A percentile compares a stretch with the other conserved stretches of the same genome.
These are phyloP conservation scores for Torymus aiolomorphi DNA, from an alignment of 2,888 invertebrate species.

Conservation along the genomic window DNA sequence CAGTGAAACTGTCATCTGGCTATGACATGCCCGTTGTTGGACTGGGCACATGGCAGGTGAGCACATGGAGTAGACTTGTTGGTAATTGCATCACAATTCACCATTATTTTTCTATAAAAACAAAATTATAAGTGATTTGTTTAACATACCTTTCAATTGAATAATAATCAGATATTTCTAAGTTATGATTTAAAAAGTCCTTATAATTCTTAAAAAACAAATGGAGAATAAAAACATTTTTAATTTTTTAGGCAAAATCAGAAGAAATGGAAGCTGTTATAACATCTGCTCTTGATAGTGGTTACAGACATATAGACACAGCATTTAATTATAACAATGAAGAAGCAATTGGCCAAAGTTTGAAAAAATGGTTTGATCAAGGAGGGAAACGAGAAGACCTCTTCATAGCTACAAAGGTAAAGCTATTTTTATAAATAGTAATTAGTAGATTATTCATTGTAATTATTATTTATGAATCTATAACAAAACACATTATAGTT, in stretches of 20 bases:
- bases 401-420: slow-evolving; percentile 89
- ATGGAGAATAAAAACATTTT: slow-evolving; percentile 10
- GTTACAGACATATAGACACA: slow-evolving; percentile 88
- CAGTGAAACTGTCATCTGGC: slow-evolving; percentile 72
- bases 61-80: neutral
- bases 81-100: too few species aligned
- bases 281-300: slow-evolving; percentile 81
- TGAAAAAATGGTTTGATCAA: slow-evolving; percentile 81
- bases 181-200: neutral
- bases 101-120: too few species aligned
- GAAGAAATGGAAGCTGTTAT: slow-evolving; percentile 82
- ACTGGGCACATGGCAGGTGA: slow-evolving; percentile 78
- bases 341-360: slow-evolving; percentile 83
- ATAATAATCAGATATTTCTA: too few species aligned
- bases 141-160: too few species aligned
- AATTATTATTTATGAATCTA: neutral
- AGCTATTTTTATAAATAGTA: neutral
- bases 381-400: slow-evolving; percentile 83
- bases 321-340: slow-evolving; percentile 89
- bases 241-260: slow-evolving; percentile 78
- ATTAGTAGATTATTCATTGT: neutral
- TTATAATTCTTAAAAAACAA: neutral
- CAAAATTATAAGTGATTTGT: too few species aligned
- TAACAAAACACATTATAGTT: slow-evolving; percentile 76
- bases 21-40: slow-evolving; percentile 83